Percentiles rank a stretch among this genome's conserved stretches.
phyloP scores from a whole-genome alignment of 64 coral and sea anemone genomes.

The Porites lutea region DNA sequence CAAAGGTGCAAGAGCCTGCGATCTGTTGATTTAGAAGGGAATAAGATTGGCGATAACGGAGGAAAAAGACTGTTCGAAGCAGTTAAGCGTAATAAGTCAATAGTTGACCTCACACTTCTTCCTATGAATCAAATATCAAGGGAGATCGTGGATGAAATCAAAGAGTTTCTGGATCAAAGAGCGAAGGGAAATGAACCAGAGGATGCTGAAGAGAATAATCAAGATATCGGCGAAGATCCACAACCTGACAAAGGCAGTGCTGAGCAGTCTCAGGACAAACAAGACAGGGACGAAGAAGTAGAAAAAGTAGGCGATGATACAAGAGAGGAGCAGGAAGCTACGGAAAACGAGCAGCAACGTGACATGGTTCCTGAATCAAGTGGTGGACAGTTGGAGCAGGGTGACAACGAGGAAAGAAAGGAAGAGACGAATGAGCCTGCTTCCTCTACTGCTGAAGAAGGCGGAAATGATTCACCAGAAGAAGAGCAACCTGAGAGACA shows the following conservation, averaged over 20 bases:
- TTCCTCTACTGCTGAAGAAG: constrained; percentile 1
- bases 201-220: not conserved
- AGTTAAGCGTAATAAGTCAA: constrained; percentile 69
- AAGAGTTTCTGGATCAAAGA: constrained; percentile 49
- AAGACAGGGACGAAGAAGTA: not conserved
- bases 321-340: not conserved
- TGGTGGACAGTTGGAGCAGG: not conserved
- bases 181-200: constrained; percentile 15
- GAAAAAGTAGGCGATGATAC: not conserved
- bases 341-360: not conserved
- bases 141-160: constrained; percentile 78
- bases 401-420: not conserved
- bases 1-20: constrained; percentile 74
- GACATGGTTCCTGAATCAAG: not conserved
- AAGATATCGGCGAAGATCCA: not conserved
- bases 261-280: not conserved
- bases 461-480: not conserved
- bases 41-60: constrained; percentile 93
- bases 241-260: not conserved
- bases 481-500: not conserved
- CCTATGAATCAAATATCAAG: constrained; percentile 93
- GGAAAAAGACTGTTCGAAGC: constrained; percentile 79
- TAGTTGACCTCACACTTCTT: constrained; percentile 83
- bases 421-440: not conserved
- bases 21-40: constrained; percentile 92